Evolutionary conservation across 2,797 vertebrate genomes (phyloP).

Genomic region (Parotocinclus haroldoi): DNA sequence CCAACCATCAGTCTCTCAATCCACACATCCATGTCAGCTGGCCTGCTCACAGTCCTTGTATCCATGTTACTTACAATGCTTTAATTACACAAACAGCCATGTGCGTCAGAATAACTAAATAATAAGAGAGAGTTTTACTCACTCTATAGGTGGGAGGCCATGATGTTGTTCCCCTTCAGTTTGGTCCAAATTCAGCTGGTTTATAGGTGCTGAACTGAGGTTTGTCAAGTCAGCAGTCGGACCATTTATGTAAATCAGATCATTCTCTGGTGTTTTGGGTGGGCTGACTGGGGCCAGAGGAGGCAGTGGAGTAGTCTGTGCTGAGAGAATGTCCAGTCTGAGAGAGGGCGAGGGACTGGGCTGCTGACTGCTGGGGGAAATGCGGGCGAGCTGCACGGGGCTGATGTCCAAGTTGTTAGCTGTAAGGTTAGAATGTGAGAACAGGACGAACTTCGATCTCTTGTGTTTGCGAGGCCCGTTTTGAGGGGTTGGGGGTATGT

Average conservation of each 20-base stretch:
- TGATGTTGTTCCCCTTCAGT: slow-evolving; percentile 12
- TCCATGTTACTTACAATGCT: too few relatives aligned
- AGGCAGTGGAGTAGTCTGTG: slow-evolving; percentile 11
- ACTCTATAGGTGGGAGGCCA: slow-evolving; percentile 24
- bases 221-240: not conserved
- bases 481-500: not conserved
- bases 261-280: slow-evolving; percentile 16
- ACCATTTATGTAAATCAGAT: not conserved
- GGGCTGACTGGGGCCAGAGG: slow-evolving; percentile 43
- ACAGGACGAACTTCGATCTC: slow-evolving; percentile 6
- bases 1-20: too few relatives aligned
- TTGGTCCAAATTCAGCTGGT: not conserved
- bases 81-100: too few relatives aligned
- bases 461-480: slow-evolving; percentile 1
- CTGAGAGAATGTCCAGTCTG: slow-evolving; percentile 18
- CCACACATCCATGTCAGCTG: too few relatives aligned
- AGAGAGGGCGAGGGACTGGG: slow-evolving; percentile 20
- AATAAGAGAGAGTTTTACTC: slow-evolving; percentile 13
- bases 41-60: too few relatives aligned
- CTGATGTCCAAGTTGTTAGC: slow-evolving; percentile 12
- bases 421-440: not conserved
- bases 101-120: too few relatives aligned
- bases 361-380: not conserved
- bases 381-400: slow-evolving; percentile 19
- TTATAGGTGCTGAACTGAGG: not conserved